Evolutionary conservation across 2,888 invertebrate genomes (phyloP), one percentile per base, ranked within the genome.

Genomic region (Galerucella calmariensis): DNA sequence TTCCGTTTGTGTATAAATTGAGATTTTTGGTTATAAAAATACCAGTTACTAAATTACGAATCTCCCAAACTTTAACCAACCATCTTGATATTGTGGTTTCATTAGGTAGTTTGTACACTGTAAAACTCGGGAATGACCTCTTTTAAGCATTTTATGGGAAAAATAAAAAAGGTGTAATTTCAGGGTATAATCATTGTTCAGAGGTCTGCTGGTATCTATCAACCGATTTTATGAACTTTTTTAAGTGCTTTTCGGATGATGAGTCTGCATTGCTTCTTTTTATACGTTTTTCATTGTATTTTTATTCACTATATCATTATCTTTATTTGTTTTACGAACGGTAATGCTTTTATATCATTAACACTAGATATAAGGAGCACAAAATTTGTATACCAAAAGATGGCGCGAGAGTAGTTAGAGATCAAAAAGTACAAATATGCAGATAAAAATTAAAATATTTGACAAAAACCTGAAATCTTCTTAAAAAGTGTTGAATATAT

Each of bases 81-180:
- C 12, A 24, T 44, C 35, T 63, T 27, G 3, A 63, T 44, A 16
- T 9, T 41, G 62, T 16, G 1, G 12, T 44, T 48, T 67, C 67
- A 67, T 67, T 67, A 27, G 51, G 24, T 35, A 48, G 67, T 20
- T 3, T 72, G 59, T 61, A 66, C 46, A 61, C 66, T 35, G 53
- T 75, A 66, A 75, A 71, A 65, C 12, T 16, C 48, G 51, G 75
- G 68, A 14, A 14, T 12, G 63, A 71, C 44, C 24, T 66, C 68
- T 72, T 58, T 67, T 59, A 69, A 71, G 58, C 56, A 16, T 71
- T 71, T 71, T 71, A 71, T 71, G 71, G 53, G 71, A 71, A 71
- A 71, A 71, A 71, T 65, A 70, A 70, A 71, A 56, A 65, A 65
- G 53, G 65, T 53, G 71, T 71, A 71, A 71, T 71, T 71, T 71